Evolutionary conservation across 2,797 vertebrate species (phyloP), one percentile per base, ranked within the genome.

Genomic region (Amblyopsis hoosieri): DNA sequence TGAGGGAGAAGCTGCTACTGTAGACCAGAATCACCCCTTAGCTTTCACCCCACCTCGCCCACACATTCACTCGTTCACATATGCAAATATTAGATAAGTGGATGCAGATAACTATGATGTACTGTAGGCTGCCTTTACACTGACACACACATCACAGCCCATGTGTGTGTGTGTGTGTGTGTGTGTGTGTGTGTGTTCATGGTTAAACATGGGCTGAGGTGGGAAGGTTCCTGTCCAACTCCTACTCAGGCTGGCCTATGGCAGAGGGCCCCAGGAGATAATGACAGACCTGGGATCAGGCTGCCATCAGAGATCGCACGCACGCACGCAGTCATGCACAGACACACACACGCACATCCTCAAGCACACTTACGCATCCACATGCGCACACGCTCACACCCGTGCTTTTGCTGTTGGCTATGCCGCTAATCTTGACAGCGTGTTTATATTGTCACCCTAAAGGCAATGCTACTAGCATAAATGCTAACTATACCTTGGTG

Each of bases 201-300:
- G 23, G 78, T 77, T 74, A 81, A 63, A 73, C 63, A 58, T 54
- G 62, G 51, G 66, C 72, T 80, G 71, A 59, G 59, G 70, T 10
- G 56, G 73, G 80, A 84, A 76, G 83, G 76, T 76, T 85, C 71
- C 78, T 87, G 84, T 85, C 60, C 67, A 84, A 75, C 84, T 63
- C 86, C 88, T 87, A 90, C 86, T 75, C 79, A 85, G 64, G 58
- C 46, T 54, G 68, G 77, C 76, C 49, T 54, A 76, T 74, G 78
- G 81, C 72, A 76, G 3, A 11, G 75, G 60, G 66, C 83, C 63
- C 57, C 79, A 59, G 63, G 49, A 80, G 68, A 82, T 85, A 87
- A 90, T 81, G 82, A 84, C 81, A 75, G 63, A 69, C 65, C 67
- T 73, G 72, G 57, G 74, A 52, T 56, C 51, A 67, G 62, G 71